phyloP scores from a whole-genome alignment of 2,797 vertebrate species.

The Danio kyathit region DNA sequence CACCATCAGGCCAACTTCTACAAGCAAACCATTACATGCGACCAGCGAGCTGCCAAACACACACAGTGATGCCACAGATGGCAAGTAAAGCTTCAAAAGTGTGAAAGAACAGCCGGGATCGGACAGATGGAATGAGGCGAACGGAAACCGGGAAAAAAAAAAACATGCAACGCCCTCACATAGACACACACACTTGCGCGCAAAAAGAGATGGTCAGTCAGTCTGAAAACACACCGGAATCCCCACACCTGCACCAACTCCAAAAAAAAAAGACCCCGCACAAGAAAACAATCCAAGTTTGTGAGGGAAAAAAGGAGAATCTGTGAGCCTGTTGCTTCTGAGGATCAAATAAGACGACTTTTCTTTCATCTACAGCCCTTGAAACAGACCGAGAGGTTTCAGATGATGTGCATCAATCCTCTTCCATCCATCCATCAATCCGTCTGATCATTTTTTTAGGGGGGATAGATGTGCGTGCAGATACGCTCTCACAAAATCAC shows the following conservation, averaged over 20 bases:
- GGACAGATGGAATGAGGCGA: constrained; percentile 74
- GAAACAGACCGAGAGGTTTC: constrained; percentile 35
- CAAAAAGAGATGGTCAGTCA: constrained; percentile 25
- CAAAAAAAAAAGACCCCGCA: neutral
- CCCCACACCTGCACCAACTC: constrained; percentile 19
- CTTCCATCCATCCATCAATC: constrained; percentile 53
- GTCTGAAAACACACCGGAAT: neutral
- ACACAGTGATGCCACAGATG: constrained; percentile 69
- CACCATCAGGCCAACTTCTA: constrained; percentile 19
- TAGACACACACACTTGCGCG: too few species aligned
- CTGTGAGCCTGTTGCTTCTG: constrained; percentile 69
- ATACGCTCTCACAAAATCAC: neutral
- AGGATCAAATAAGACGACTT: constrained; percentile 53
- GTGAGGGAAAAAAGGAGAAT: neutral
- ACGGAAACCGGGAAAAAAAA: constrained; percentile 68
- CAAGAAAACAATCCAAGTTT: neutral
- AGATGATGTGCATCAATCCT: constrained; percentile 50
- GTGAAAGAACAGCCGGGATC: constrained; percentile 72
- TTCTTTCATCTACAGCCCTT: constrained; percentile 33
- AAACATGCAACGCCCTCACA: constrained; percentile 58
- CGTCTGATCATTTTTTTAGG: constrained; percentile 33
- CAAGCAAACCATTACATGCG: constrained; percentile 41
- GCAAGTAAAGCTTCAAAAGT: constrained; percentile 70
- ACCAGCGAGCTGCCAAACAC: constrained; percentile 43
- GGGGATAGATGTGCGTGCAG: too few species aligned